Evolutionary conservation across 2,797 vertebrate genomes (phyloP).

Genomic region (Numenius phaeopus): DNA sequence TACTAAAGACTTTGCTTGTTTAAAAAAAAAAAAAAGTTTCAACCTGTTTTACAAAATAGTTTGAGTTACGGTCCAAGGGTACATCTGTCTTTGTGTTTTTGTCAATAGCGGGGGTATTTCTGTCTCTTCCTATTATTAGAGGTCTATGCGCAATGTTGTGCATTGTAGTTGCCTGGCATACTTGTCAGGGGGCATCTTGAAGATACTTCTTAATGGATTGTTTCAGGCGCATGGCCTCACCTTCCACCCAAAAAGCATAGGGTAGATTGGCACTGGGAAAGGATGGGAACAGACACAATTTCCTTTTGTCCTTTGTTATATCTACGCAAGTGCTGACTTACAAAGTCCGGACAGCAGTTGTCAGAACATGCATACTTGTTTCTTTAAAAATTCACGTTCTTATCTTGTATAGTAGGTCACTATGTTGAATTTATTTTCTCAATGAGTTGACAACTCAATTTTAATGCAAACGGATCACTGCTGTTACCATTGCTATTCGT

Average conservation of each 20-base stretch:
- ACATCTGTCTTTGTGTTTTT: not conserved
- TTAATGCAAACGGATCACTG: not conserved
- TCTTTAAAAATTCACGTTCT: not conserved
- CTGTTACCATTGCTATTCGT: not conserved
- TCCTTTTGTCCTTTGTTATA: not conserved
- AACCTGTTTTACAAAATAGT: not conserved
- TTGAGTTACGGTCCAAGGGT: not conserved
- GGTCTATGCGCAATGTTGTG: rapidly evolving
- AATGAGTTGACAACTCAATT: not conserved
- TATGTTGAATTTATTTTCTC: not conserved
- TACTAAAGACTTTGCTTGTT: not conserved
- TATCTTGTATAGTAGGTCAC: not conserved
- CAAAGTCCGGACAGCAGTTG: not conserved
- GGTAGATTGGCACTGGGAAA: not conserved
- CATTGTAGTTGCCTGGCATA: not conserved
- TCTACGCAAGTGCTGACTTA: not conserved
- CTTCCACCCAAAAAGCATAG: not conserved
- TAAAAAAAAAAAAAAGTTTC: not conserved
- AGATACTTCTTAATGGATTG: not conserved
- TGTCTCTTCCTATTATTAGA: not conserved
- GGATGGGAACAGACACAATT: not conserved
- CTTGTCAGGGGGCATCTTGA: not conserved
- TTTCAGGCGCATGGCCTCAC: not conserved
- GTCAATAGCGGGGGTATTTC: not conserved
- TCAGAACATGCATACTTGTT: not conserved